Conservation (phyloP, 2,113 vertebrate genomes). For the Prochilodus magdalenae region DNA sequence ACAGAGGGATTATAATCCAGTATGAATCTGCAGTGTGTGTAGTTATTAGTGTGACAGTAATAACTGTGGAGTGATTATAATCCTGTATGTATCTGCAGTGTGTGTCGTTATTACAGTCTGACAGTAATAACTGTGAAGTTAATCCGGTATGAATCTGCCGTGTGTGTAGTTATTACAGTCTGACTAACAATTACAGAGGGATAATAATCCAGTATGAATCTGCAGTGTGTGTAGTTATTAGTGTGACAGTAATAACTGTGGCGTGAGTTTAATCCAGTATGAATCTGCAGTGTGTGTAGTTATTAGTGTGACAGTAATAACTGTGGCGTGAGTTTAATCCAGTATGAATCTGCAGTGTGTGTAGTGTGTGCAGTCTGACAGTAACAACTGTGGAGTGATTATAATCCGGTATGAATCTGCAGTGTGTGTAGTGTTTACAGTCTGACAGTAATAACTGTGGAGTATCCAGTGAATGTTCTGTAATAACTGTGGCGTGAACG, state of each 20-base stretch:
- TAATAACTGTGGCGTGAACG: neutral
- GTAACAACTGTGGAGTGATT: neutral
- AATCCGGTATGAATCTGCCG: neutral
- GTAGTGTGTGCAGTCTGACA: neutral
- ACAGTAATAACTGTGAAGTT: neutral
- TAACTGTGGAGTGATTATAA: no score
- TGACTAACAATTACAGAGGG: neutral
- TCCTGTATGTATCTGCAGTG: no score
- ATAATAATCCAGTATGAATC: neutral
- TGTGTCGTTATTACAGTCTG: no score
- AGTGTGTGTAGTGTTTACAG: neutral
- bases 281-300: neutral
- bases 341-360: neutral
- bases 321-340: neutral
- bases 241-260: neutral
- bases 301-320: neutral
- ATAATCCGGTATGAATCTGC: neutral
- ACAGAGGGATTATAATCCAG: neutral
- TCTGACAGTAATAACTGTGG: no score
- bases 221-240: neutral
- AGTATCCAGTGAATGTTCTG: no score
- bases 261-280: neutral
- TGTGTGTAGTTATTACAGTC: neutral
- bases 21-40: neutral
- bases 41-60: neutral